Percentiles rank a stretch among this genome's conserved stretches.
These are phyloP conservation scores for Pentamera pediparva DNA, from an alignment of 53 echinoderm and acorn worm genomes.

Conservation along the genomic window DNA sequence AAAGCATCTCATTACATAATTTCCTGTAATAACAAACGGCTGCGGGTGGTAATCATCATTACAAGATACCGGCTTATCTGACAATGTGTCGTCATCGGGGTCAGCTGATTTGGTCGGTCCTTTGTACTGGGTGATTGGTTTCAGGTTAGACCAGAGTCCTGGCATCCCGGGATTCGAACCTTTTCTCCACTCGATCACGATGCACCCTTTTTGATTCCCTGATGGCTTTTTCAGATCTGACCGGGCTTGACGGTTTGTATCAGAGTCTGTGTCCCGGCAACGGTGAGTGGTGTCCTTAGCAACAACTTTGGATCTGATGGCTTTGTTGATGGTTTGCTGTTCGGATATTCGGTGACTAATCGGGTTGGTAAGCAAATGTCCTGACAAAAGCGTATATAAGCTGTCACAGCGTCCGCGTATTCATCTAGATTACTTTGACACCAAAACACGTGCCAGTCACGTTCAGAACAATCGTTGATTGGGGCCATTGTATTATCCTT, in stretches of 20 bases:
- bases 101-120: not conserved
- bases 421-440: slow-evolving; percentile 5
- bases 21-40: slow-evolving; percentile 1
- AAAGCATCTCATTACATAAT: slow-evolving; percentile 9
- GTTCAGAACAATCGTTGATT: slow-evolving; percentile 37
- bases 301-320: slow-evolving; percentile 21
- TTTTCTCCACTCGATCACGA: slow-evolving; percentile 17
- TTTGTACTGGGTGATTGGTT: slow-evolving; percentile 35
- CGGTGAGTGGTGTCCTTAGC: slow-evolving; percentile 29
- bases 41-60: slow-evolving; percentile 12
- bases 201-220: slow-evolving; percentile 29
- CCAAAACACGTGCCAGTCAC: slow-evolving; percentile 31
- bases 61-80: slow-evolving; percentile 4
- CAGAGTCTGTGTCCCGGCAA: slow-evolving; percentile 16
- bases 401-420: slow-evolving; percentile 23
- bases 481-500: slow-evolving; percentile 20
- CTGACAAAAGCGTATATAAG: slow-evolving; percentile 30
- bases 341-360: slow-evolving; percentile 32
- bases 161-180: slow-evolving; percentile 9
- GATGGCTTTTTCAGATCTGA: slow-evolving; percentile 31
- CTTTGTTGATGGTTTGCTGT: slow-evolving; percentile 25
- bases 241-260: slow-evolving; percentile 28
- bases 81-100: slow-evolving; percentile 35
- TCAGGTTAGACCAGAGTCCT: slow-evolving; percentile 42
- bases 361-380: slow-evolving; percentile 37